Base-by-base conservation (phyloP, 2,113 vertebrate genomes). In the Poeciliopsis retropinna region DNA sequence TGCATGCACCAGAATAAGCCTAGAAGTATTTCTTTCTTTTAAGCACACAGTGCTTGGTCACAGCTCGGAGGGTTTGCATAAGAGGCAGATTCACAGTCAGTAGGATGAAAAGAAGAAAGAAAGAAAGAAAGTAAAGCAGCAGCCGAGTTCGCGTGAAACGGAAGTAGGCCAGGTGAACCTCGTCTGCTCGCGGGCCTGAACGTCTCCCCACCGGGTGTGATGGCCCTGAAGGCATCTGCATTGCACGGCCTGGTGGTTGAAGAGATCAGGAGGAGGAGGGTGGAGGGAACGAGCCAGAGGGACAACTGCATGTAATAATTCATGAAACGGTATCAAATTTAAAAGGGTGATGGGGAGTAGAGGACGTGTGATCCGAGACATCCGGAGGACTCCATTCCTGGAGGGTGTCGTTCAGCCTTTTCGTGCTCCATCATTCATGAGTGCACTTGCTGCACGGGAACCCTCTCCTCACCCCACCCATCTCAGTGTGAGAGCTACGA, bases 401-500 rank as follows among this genome's bases (percentile, higher is more conserved):
- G 34, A 72, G 65, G 72, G 69, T 14, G 6, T 25, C 64, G 64
- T 12, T 1, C 15, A 19, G 32, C n/a, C n/a, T 64, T 60, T 28
- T n/a, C 31, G 60, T 3, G 72, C 70, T 84, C 81, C 84, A 82
- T 88, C 86, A 60, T 64, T 57, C 80, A 72, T 70, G 84, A 1
- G 69, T 65, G 87, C 89, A 89, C 88, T 89, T 84, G 88, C 84
- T 73, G 71, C 85, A 70, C 80, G 60, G 79, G 70, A 72, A 69
- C 74, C 67, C 89, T 86, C 79, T 78, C 80, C 78, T 87, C 92
- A 93, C 93, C 93, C 92, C 94, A 94, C 92, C 94, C 93, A 93
- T 90, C 80, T 85, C 87, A 29, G 76, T 4, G 79, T 39, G 80
- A 84, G 87, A 89, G 87, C 90, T 80, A 91, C 91, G 89, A 65